Base-by-base conservation (phyloP, 1,140 invertebrate species). In the Sminthurinus signatus region DNA sequence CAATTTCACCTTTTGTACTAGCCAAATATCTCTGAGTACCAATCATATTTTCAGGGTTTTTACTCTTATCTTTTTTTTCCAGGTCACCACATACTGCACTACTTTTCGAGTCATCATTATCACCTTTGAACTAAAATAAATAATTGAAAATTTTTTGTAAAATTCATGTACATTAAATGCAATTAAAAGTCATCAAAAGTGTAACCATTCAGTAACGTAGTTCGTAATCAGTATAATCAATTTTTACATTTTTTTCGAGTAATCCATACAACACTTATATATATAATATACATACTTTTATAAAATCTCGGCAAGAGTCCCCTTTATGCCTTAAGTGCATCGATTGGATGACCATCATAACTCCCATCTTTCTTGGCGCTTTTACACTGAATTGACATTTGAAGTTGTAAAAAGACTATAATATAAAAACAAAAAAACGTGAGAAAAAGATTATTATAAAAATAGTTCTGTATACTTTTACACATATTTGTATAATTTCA, bases 301-400 rank as follows among this genome's bases (percentile, higher is more conserved):
- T 19, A 27, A 56, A 72, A 50, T 72, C 70, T 28, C 59, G 19
- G 43, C 70, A 72, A 15, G 28, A 32, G 10, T 25, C 36, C 23
- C 31, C 44, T 32, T 58, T 65, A 8, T 62, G 62, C 31, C 67
- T 51, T 10, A 72, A 42, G 25, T 64, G 46, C 42, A 71, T 44
- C 1, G 39, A 56, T 48, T 65, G 60, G 59, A 72, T 62, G 14
- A 60, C 58, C 19, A 67, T 62, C 67, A 65, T 62, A 15, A 69
- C 44, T 1, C 59, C 67, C 54, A 57, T 55, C 12, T 61, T 67
- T 17, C 59, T 67, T 21, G 70, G 70, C 14, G 67, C 70, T 17
- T 42, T 54, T 8, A 72, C 70, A 60, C 65, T 31, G 50, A 72
- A 72, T 29, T 52, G 60, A 29, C 70, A 72, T 14, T 56, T 27